Evolutionary conservation across 2,888 invertebrate genomes (phyloP).

Genomic region (Diarsia rubi): DNA sequence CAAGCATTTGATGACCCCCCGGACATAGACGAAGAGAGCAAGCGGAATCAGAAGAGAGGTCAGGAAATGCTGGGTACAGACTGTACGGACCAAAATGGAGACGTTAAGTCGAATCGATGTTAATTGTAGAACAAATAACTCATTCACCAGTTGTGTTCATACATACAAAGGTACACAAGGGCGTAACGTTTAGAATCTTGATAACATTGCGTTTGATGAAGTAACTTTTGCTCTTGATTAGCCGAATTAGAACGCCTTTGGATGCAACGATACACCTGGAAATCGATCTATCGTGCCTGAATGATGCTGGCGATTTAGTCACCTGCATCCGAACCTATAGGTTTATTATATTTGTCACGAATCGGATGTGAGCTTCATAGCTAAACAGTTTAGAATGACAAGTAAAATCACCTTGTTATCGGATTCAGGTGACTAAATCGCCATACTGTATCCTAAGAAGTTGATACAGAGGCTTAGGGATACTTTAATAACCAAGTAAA

Average conservation of each 20-base stretch:
- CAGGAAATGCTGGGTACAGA: too few species aligned
- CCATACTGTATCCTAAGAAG: background rate
- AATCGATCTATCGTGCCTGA: background rate
- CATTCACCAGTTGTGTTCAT: conserved; percentile 37
- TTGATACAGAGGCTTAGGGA: background rate
- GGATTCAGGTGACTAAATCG: background rate
- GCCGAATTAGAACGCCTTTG: conserved; percentile 10
- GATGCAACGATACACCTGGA: conserved; percentile 9
- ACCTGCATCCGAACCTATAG: too few species aligned
- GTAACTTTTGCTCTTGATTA: conserved; percentile 26
- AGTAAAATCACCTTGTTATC: background rate
- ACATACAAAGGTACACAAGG: conserved; percentile 64
- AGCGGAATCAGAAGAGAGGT: too few species aligned
- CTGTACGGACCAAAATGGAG: too few species aligned
- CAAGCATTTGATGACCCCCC: too few species aligned
- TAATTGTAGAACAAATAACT: conserved; percentile 71
- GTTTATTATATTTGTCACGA: too few species aligned
- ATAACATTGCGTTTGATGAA: conserved; percentile 55
- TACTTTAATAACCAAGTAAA: background rate
- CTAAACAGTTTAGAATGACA: background rate
- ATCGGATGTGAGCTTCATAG: background rate
- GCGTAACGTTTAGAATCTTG: conserved; percentile 62
- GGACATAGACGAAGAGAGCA: too few species aligned
- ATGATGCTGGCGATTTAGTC: too few species aligned
- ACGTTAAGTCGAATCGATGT: conserved; percentile 29